Conservation (phyloP, 2,113 vertebrate genomes). For the Prionailurus viverrinus region DNA sequence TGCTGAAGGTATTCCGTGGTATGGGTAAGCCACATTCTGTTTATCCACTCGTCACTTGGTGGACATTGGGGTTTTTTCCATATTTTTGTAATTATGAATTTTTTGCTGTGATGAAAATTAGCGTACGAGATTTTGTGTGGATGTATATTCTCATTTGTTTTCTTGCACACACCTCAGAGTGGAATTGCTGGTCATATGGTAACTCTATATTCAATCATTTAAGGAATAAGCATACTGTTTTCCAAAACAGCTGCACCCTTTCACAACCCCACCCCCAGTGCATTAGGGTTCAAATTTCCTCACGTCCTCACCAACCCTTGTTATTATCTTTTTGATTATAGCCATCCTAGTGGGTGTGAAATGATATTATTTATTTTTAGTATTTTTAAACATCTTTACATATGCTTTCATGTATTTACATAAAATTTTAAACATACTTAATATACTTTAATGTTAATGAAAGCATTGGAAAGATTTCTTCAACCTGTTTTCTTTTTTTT, state of each 20-base stretch:
- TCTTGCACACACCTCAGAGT: not conserved
- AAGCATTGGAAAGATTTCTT: not conserved
- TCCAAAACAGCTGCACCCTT: not conserved
- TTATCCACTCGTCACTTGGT: not conserved
- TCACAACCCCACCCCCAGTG: not conserved
- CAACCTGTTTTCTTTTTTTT: not conserved
- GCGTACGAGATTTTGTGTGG: not conserved
- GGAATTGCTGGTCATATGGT: not conserved
- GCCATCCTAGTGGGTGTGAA: not conserved
- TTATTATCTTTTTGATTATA: not conserved
- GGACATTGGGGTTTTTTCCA: not conserved
- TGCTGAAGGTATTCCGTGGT: not conserved
- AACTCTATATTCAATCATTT: not conserved
- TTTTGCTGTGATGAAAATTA: not conserved
- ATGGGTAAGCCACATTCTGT: not conserved
- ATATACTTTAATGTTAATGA: not conserved
- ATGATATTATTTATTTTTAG: not conserved
- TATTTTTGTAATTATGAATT: not conserved
- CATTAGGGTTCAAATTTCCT: not conserved
- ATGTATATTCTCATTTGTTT: not conserved
- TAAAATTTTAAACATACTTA: not conserved
- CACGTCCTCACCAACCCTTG: not conserved
- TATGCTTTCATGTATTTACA: not conserved
- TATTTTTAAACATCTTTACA: not conserved
- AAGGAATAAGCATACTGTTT: not conserved